Evolutionary conservation across 2,888 invertebrate species (phyloP).

Genomic region (Hyppa rectilinea): DNA sequence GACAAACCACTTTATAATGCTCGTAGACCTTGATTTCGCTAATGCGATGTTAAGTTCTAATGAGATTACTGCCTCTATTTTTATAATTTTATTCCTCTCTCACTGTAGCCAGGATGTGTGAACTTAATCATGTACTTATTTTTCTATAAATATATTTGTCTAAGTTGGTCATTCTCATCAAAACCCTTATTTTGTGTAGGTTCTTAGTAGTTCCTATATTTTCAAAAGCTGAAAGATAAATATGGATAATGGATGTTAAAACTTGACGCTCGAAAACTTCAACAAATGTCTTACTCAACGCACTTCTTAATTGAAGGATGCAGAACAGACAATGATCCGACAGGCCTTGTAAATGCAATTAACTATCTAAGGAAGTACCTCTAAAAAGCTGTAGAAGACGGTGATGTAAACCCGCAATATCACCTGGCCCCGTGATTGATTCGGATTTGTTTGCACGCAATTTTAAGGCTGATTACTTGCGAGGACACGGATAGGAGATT

Average conservation of each 20-base stretch:
- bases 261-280: neutral
- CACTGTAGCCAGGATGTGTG: neutral
- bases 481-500: constrained; percentile 63
- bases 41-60: constrained; percentile 56
- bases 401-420: constrained; percentile 23
- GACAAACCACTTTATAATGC: constrained; percentile 71
- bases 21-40: constrained; percentile 66
- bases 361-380: constrained; percentile 25
- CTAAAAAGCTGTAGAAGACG: constrained; percentile 3
- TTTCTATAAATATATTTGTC: neutral
- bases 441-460: constrained; percentile 68
- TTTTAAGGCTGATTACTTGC: constrained; percentile 66
- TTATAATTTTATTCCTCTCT: constrained; percentile 23
- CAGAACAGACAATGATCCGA: constrained; percentile 30
- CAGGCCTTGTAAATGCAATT: constrained; percentile 25
- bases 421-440: constrained; percentile 60
- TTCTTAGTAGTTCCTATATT: neutral
- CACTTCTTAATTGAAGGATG: constrained; percentile 29
- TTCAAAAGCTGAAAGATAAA: neutral
- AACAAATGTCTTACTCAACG: neutral
- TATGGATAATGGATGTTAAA: too few species aligned
- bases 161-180: neutral
- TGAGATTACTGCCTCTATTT: constrained; percentile 41
- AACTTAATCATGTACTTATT: neutral
- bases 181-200: neutral